Conservation (phyloP, 2,888 invertebrate species). For the Eulithis testata region DNA sequence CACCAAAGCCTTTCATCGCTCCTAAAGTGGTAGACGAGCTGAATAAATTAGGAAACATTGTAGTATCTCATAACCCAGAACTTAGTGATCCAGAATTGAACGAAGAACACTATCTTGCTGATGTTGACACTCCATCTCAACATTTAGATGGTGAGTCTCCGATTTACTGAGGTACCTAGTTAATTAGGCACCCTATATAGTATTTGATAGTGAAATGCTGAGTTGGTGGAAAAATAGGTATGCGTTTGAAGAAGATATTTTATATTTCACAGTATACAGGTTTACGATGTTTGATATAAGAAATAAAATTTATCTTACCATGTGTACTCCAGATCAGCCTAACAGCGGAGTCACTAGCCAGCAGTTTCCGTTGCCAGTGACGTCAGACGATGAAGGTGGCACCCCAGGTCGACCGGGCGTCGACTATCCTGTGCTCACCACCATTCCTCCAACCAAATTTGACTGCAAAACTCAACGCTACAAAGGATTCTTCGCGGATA, state of each 20-base stretch:
- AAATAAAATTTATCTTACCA: neutral
- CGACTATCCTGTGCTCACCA: conserved; percentile 91
- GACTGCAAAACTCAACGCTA: conserved; percentile 93
- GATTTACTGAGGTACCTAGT: neutral
- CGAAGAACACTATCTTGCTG: conserved; percentile 68
- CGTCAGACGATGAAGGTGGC: conserved; percentile 84
- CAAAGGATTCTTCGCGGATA: conserved; percentile 96
- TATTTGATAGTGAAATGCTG: no score
- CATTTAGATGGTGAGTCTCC: conserved; percentile 70
- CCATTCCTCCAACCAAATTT: conserved; percentile 91
- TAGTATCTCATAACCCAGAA: conserved; percentile 24
- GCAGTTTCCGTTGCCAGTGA: conserved; percentile 68
- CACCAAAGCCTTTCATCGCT: conserved; percentile 69
- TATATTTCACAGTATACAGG: no score
- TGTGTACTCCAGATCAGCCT: conserved; percentile 53
- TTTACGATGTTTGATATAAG: no score
- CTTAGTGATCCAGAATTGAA: conserved; percentile 56
- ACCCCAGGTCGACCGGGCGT: conserved; percentile 88
- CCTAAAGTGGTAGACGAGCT: conserved; percentile 43
- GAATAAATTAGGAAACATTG: conserved; percentile 22
- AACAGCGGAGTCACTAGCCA: conserved; percentile 63
- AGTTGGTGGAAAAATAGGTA: no score
- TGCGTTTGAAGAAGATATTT: no score
- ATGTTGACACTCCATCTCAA: conserved; percentile 70
- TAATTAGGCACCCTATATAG: no score